Conservation (phyloP, 2,888 invertebrate species). For the Melinaea menophilus region DNA sequence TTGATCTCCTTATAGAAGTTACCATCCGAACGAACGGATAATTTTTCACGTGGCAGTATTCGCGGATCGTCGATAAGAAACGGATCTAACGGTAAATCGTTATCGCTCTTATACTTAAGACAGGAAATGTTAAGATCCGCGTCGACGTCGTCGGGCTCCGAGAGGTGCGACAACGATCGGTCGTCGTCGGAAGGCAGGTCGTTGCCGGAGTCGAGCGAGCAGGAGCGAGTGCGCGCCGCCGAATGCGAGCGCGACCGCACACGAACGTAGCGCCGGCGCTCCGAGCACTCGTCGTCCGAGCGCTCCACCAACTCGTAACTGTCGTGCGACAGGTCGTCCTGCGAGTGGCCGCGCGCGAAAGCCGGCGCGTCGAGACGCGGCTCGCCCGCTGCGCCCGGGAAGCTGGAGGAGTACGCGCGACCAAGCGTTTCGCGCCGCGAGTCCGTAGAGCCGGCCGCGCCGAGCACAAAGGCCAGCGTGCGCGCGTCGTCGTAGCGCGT, state of each 20-base stretch:
- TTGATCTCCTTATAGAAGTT: slow-evolving; percentile 84
- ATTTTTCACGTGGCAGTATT: slow-evolving; percentile 83
- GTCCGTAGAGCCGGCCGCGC: slow-evolving; percentile 69
- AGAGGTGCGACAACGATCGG: slow-evolving; percentile 75
- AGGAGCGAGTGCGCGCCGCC: slow-evolving; percentile 79
- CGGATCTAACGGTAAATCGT: slow-evolving; percentile 85
- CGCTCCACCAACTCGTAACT: slow-evolving; percentile 91
- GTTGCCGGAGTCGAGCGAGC: slow-evolving; percentile 87
- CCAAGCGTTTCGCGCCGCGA: slow-evolving; percentile 81
- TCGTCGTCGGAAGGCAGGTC: slow-evolving; percentile 86
- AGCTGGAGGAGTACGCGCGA: slow-evolving; percentile 91
- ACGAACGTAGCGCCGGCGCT: slow-evolving; percentile 54
- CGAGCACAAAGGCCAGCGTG: slow-evolving; percentile 81
- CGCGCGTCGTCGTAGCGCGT: slow-evolving; percentile 82
- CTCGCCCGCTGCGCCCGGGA: slow-evolving; percentile 87
- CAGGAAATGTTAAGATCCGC: slow-evolving; percentile 77
- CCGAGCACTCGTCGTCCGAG: slow-evolving; percentile 80
- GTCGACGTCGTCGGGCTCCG: slow-evolving; percentile 74
- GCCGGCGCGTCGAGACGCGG: slow-evolving; percentile 81
- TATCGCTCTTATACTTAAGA: slow-evolving; percentile 82
- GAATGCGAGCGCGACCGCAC: slow-evolving; percentile 48
- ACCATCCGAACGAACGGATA: slow-evolving; percentile 85
- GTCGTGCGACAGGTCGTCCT: slow-evolving; percentile 92
- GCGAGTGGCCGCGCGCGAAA: slow-evolving; percentile 82
- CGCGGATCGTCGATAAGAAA: slow-evolving; percentile 88